A percentile compares a stretch with the other conserved stretches of the same genome.
Conservation (phyloP, 2,113 vertebrate species). For the Grantiella picta region DNA sequence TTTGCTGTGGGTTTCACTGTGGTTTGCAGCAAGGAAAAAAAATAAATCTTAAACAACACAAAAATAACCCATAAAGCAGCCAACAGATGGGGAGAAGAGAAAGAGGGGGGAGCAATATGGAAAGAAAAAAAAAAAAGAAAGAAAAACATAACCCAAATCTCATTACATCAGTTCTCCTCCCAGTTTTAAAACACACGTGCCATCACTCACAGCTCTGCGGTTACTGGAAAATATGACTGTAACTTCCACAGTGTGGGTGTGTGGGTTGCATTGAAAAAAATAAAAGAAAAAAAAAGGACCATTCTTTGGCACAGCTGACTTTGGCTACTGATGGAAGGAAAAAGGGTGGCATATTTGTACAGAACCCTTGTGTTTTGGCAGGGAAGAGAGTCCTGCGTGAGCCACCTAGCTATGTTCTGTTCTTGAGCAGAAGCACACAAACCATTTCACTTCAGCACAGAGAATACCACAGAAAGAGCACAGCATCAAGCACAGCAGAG, state of each 20-base stretch:
- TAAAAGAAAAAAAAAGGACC: not conserved
- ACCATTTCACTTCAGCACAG: not conserved
- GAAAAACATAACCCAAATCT: not conserved
- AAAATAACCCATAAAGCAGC: not conserved
- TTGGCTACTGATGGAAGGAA: constrained; percentile 26
- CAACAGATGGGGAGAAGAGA: not conserved
- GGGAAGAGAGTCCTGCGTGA: not conserved
- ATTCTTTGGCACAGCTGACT: constrained; percentile 29
- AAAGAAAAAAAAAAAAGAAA: not conserved
- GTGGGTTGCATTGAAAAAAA: constrained; percentile 26
- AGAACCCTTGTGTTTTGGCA: constrained; percentile 1
- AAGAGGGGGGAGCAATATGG: not conserved
- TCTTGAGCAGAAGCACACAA: not conserved
- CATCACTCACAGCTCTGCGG: constrained; percentile 58
- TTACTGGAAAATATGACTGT: constrained; percentile 73
- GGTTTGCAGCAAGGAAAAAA: not conserved
- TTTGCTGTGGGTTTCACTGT: not conserved
- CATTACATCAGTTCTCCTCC: constrained; percentile 65
- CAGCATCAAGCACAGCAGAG: not conserved
- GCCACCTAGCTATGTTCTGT: not conserved
- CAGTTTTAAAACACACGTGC: constrained; percentile 66
- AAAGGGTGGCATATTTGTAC: constrained; percentile 25
- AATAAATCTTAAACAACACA: not conserved
- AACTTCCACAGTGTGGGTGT: constrained; percentile 48
- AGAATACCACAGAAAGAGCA: not conserved